A percentile compares a stretch with the other conserved stretches of the same genome.
Conservation (phyloP, 2,888 invertebrate genomes). For the Meiosimyza decipiens region DNA sequence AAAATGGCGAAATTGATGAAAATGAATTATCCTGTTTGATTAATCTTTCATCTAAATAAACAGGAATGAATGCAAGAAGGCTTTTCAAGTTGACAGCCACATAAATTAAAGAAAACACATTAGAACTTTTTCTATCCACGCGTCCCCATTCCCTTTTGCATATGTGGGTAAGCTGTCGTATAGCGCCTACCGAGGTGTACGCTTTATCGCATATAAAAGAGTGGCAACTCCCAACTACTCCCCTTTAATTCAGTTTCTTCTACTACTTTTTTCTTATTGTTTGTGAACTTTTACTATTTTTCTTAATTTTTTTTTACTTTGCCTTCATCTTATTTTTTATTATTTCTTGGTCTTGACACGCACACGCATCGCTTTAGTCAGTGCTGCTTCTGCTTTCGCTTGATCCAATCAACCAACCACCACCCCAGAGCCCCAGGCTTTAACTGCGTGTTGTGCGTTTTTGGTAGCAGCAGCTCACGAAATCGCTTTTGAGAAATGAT, state of each 20-base stretch:
- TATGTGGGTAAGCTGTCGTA: not conserved
- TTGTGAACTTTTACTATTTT: not conserved
- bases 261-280: not conserved
- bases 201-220: not conserved
- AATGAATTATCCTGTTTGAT: constrained; percentile 55
- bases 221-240: not conserved
- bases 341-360: constrained; percentile 55
- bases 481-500: constrained; percentile 63
- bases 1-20: constrained; percentile 47
- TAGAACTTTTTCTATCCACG: constrained; percentile 48
- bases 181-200: not conserved
- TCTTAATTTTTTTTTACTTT: constrained; percentile 5
- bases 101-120: constrained; percentile 58
- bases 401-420: constrained; percentile 4
- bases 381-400: not conserved
- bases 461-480: constrained; percentile 49
- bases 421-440: constrained; percentile 16
- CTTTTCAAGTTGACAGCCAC: constrained; percentile 60
- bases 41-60: constrained; percentile 40
- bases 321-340: constrained; percentile 11
- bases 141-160: too few species aligned
- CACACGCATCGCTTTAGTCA: constrained; percentile 49
- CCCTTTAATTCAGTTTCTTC: not conserved
- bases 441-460: constrained; percentile 14
- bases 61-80: constrained; percentile 53